These are phyloP conservation scores for Biston betularia DNA, from an alignment of 2,888 invertebrate genomes.

Conservation along the genomic window DNA sequence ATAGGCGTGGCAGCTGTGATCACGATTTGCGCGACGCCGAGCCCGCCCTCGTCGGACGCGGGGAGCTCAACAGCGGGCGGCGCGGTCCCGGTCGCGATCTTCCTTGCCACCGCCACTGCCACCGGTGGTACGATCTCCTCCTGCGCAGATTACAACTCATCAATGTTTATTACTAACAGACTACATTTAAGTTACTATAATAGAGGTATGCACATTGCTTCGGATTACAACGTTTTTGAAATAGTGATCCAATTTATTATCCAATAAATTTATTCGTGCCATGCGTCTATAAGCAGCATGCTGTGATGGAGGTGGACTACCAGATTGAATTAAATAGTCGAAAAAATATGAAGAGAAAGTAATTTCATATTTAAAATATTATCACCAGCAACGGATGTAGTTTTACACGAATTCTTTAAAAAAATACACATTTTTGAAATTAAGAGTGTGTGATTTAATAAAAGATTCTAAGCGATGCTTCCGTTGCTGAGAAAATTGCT, in stretches of 20 bases:
- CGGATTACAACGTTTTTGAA: neutral
- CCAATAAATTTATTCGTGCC: constrained; percentile 14
- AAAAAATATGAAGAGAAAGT: neutral
- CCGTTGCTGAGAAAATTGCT: constrained; percentile 5
- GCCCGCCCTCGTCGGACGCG: constrained; percentile 84
- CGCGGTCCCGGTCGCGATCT: constrained; percentile 42
- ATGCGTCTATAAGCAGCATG: constrained; percentile 34
- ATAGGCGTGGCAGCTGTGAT: constrained; percentile 98
- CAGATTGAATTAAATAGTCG: neutral
- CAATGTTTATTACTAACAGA: neutral
- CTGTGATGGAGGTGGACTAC: constrained; percentile 33
- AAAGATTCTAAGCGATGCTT: neutral
- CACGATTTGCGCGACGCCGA: constrained; percentile 95
- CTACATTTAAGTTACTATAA: neutral
- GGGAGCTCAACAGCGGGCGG: constrained; percentile 73
- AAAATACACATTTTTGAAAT: no score
- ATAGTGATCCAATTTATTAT: neutral
- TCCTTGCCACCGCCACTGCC: constrained; percentile 50
- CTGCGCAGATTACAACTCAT: constrained; percentile 27
- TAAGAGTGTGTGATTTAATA: no score
- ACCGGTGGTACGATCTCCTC: constrained; percentile 57
- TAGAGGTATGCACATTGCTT: neutral
- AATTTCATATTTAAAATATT: neutral
- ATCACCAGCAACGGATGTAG: neutral
- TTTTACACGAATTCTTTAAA: neutral